Percentiles rank a stretch among this genome's conserved stretches.
Evolutionary conservation across 2,113 vertebrate genomes (phyloP).

Genomic region (Lethenteron reissneri): DNA sequence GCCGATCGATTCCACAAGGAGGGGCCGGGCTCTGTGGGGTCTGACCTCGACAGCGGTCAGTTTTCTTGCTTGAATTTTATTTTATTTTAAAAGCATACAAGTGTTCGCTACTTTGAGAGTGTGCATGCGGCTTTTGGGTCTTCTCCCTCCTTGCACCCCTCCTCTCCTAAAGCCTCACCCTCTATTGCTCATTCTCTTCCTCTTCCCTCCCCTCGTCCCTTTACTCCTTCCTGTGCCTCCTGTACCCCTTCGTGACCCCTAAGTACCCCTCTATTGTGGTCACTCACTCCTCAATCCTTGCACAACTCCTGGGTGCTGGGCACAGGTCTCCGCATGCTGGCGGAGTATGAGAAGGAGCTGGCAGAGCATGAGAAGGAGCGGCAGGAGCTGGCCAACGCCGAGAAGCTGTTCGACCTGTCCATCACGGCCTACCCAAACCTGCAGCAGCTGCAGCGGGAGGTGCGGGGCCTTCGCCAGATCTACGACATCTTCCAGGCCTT

Average conservation of each 20-base stretch:
- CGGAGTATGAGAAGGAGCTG: conserved; percentile 35
- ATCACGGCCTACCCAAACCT: conserved; percentile 40
- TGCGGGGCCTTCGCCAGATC: conserved; percentile 35
- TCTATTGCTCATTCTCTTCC: background rate
- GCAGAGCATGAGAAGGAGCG: conserved; percentile 24
- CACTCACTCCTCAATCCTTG: background rate
- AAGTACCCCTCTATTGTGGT: background rate
- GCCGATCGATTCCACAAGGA: conserved; percentile 31
- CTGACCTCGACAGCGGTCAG: conserved; percentile 61
- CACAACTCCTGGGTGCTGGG: background rate
- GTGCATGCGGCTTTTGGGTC: too few species aligned
- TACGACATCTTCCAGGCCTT: conserved; percentile 34
- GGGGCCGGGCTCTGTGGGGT: conserved; percentile 59
- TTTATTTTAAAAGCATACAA: too few species aligned
- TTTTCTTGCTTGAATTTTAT: background rate
- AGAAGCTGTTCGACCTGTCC: conserved; percentile 60
- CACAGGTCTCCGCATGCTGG: conserved; percentile 39
- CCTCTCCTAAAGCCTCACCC: background rate
- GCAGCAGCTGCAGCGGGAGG: conserved; percentile 42
- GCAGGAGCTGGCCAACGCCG: conserved; percentile 39
- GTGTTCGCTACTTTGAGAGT: too few species aligned
- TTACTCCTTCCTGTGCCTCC: background rate
- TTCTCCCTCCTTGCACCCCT: background rate
- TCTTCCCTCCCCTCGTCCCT: background rate
- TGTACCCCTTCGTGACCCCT: background rate